Evolutionary conservation across 2,113 vertebrate species (phyloP), one percentile per base, ranked within the genome.

Genomic region (Mormoops blainvillei): DNA sequence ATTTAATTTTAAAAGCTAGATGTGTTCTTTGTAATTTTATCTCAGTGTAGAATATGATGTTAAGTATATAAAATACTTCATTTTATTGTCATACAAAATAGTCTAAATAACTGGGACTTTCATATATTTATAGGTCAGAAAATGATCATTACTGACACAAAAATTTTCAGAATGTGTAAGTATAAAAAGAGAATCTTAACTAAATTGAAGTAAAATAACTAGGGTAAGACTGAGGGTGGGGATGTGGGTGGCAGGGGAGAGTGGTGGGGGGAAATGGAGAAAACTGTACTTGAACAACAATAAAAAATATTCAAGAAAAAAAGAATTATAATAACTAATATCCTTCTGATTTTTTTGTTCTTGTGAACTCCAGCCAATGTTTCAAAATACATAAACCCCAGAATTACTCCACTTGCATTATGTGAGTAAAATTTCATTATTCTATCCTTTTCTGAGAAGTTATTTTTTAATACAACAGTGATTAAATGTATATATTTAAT

Each of bases 141-240:
- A 83, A 50, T 78, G 33, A 88, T 85, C 14, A 61, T 68, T 93
- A 61, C 16, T 80, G 48, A 65, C 4, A 82, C 18, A 77, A 77
- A 89, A 82, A 28, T 31, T 71, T 77, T 50, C 91, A 31, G 16
- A 82, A 93, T 61, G 26, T 78, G 3, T 88, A 84, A 77, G 77
- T 87, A 38, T 61, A 65, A 87, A 41, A 15, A 56, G 76, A 56
- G 36, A 36, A 63, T 22, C 7, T 77, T 38, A 87, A 56, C 7
- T 91, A 78, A 91, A 73, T 88, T 91, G 63, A 88, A 41, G 73
- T n/a, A n/a, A n/a, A n/a, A n/a, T n/a, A n/a, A n/a, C n/a, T n/a
- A n/a, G n/a, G n/a, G n/a, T n/a, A n/a, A n/a, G n/a, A n/a, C n/a
- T n/a, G n/a, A n/a, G n/a, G n/a, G n/a, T n/a, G n/a, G n/a, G n/a